Base-by-base conservation (phyloP, 2,797 vertebrate species). In the Sebastes iracundus region DNA sequence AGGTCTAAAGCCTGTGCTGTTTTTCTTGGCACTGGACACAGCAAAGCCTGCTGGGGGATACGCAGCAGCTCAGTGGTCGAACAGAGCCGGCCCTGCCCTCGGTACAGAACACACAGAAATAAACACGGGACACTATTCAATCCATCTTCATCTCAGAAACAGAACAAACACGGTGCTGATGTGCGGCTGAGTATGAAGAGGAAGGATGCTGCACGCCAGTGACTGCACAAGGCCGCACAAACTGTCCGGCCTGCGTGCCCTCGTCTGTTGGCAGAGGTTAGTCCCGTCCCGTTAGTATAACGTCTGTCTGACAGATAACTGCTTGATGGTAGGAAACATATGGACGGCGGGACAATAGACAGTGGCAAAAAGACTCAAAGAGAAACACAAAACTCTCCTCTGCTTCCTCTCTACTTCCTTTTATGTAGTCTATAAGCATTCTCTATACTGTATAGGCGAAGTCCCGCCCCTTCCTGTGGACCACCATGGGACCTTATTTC, bases 311-410 rank as follows among this genome's bases (percentile, higher is more conserved):
- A 88, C 82, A 88, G 84, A 90, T 79, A 77, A 42, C 70, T 28
- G 63, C 71, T 71, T 25, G 83, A 80, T 78, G 69, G 86, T 75
- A 89, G 89, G 90, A 94, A 94, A 94, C 94, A 94, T 81, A 94
- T 93, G 91, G 92, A 82, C 78, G 33, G 61, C 66, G 56, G 81
- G 88, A 94, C 91, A 93, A 93, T 90, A 79, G 88, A 88, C 85
- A 81, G 90, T 63, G 73, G 85, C 67, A 74, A 76, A 23, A 81
- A 60, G 56, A 77, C 67, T 70, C 35, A 33, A 14, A 72, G 53
- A 75, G 60, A 79, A 82, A 32, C 49, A 69, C 49, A 49, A 75
- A 68, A 77, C 65, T 68, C 56, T 78, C 75, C 28, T 81, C 76
- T 83, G 60, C 42, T 78, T 79, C 82, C 73, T 73, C 22, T 59